phyloP scores from a whole-genome alignment of 2,888 invertebrate genomes.

The Lithophane leautieri region DNA sequence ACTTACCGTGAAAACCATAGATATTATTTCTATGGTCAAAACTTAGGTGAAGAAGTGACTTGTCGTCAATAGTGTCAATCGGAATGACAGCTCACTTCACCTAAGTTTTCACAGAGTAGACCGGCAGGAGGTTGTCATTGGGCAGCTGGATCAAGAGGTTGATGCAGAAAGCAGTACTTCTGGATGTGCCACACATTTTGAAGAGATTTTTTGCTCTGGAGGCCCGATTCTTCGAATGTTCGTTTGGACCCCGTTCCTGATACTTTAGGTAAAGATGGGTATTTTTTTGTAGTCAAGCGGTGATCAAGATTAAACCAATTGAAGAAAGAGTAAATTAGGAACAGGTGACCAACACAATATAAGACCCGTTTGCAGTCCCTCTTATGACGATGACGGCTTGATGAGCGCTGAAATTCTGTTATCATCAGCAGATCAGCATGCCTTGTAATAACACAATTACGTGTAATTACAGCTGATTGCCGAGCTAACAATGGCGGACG shows the following conservation, averaged over 20 bases:
- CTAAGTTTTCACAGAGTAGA: too few relatives aligned
- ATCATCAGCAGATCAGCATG: slow-evolving; percentile 49
- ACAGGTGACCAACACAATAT: too few relatives aligned
- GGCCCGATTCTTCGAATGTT: too few relatives aligned
- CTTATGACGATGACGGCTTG: not conserved
- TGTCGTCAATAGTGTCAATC: too few relatives aligned
- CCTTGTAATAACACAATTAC: slow-evolving; percentile 63
- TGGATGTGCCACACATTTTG: not conserved
- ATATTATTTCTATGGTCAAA: too few relatives aligned
- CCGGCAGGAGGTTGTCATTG: too few relatives aligned
- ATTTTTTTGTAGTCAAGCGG: not conserved
- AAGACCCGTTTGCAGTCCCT: not conserved
- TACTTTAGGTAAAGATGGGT: not conserved
- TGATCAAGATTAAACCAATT: not conserved
- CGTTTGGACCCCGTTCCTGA: not conserved
- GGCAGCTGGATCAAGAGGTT: not conserved
- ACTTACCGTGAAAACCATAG: too few relatives aligned
- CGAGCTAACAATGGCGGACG: slow-evolving; percentile 70
- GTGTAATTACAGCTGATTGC: slow-evolving; percentile 69
- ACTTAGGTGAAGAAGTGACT: too few relatives aligned
- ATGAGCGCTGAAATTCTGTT: slow-evolving; percentile 17
- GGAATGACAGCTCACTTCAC: too few relatives aligned
- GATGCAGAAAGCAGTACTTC: not conserved
- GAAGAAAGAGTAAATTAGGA: not conserved
- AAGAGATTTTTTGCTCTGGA: not conserved